A percentile compares a stretch with the other conserved stretches of the same genome.
phyloP scores from a whole-genome alignment of 2,888 invertebrate species.

The Sarcophaga caerulescens region DNA sequence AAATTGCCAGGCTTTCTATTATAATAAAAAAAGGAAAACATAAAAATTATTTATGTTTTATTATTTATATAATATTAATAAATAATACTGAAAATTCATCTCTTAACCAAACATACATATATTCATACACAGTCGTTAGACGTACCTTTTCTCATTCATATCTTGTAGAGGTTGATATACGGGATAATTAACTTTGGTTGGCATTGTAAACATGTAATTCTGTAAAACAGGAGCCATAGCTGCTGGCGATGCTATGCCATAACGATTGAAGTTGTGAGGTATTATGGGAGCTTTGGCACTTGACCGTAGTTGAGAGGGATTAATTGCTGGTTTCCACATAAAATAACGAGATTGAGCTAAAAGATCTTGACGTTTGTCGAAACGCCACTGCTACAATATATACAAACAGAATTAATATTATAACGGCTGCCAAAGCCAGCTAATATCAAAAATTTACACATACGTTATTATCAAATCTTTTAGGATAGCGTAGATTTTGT shows the following conservation, averaged over 20 bases:
- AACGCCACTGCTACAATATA: slow-evolving; percentile 50
- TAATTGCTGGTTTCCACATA: slow-evolving; percentile 58
- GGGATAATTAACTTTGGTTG: slow-evolving; percentile 54
- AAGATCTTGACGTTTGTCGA: slow-evolving; percentile 59
- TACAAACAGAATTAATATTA: not conserved
- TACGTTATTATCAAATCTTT: slow-evolving; percentile 54
- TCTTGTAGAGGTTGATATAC: slow-evolving; percentile 49
- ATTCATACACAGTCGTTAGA: not conserved
- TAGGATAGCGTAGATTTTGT: slow-evolving; percentile 51
- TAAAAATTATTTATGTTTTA: no score
- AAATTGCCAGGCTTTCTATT: slow-evolving; percentile 61
- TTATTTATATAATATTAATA: no score
- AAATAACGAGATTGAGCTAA: slow-evolving; percentile 50
- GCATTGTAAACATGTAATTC: slow-evolving; percentile 56
- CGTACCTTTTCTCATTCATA: slow-evolving; percentile 59
- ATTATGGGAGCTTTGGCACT: slow-evolving; percentile 41
- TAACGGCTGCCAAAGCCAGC: not conserved
- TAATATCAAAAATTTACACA: slow-evolving; percentile 1
- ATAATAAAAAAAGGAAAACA: slow-evolving; percentile 5
- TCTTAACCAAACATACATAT: not conserved
- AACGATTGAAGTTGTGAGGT: slow-evolving; percentile 49
- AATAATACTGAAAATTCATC: not conserved
- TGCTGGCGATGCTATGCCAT: slow-evolving; percentile 42
- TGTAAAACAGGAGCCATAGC: slow-evolving; percentile 46
- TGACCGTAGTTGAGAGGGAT: slow-evolving; percentile 32